A percentile compares a stretch with the other conserved stretches of the same genome.
phyloP scores from a whole-genome alignment of 2,113 vertebrate genomes.

The Dromaius novaehollandiae region DNA sequence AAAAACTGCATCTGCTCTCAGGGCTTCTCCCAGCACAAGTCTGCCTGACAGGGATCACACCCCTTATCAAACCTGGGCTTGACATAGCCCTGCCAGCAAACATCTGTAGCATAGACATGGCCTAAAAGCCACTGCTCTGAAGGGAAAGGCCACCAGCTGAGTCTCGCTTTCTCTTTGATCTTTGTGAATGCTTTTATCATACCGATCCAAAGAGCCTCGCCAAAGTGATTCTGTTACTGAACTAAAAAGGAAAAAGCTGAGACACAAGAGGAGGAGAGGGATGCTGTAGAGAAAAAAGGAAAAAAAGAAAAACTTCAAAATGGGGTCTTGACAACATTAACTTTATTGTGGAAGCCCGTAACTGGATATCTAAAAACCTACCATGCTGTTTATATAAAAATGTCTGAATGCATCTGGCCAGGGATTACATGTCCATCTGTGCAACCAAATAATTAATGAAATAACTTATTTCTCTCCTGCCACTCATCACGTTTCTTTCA shows the following conservation, averaged over 20 bases:
- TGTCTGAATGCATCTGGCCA: not conserved
- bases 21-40: not conserved
- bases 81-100: conserved; percentile 21
- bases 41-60: conserved; percentile 37
- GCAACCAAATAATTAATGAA: conserved; percentile 22
- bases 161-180: conserved; percentile 32
- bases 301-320: not conserved
- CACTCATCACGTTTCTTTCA: not conserved
- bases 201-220: not conserved
- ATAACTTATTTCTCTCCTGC: not conserved
- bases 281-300: not conserved
- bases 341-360: not conserved
- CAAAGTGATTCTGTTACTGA: not conserved
- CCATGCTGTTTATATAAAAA: not conserved
- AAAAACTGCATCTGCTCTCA: not conserved
- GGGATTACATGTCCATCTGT: not conserved
- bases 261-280: not conserved
- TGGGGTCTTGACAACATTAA: not conserved
- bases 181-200: conserved; percentile 31
- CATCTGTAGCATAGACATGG: conserved; percentile 19
- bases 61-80: not conserved
- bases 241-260: not conserved
- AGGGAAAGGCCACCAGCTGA: conserved; percentile 53
- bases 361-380: not conserved
- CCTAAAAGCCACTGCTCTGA: conserved; percentile 14